phyloP scores from a whole-genome alignment of 2,888 invertebrate species.

The Amiota minor region DNA sequence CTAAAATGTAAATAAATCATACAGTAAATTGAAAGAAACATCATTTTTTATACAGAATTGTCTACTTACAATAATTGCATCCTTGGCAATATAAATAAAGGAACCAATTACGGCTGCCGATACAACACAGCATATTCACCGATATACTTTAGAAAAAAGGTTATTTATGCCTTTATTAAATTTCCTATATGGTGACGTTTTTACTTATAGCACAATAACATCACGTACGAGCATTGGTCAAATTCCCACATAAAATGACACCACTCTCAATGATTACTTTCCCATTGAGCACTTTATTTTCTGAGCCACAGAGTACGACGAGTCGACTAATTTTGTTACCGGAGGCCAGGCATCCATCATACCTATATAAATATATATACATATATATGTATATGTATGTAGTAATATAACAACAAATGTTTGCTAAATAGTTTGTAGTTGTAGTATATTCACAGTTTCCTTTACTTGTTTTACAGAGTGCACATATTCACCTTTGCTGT shows the following conservation, averaged over 20 bases:
- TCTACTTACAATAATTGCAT: conserved; percentile 92
- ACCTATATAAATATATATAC: no score
- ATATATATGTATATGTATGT: no score
- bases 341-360: conserved; percentile 82
- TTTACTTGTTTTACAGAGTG: conserved; percentile 82
- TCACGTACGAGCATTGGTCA: conserved; percentile 96
- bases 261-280: conserved; percentile 98
- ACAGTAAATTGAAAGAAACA: conserved; percentile 7
- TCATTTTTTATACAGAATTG: background rate
- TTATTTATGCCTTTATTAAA: conserved; percentile 98
- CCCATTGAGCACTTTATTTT: conserved; percentile 98
- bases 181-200: conserved; percentile 96
- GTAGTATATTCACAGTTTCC: conserved; percentile 37
- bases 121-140: conserved; percentile 97
- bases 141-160: conserved; percentile 96
- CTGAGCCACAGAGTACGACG: conserved; percentile 97
- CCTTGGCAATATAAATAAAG: conserved; percentile 97
- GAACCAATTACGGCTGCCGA: conserved; percentile 97
- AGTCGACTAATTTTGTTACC: conserved; percentile 98
- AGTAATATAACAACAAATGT: conserved; percentile 32
- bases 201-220: conserved; percentile 95
- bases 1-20: conserved; percentile 75
- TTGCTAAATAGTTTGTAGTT: no score
- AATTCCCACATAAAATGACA: conserved; percentile 96
- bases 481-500: conserved; percentile 94